Conservation (phyloP, 2,797 vertebrate genomes). For the Paratrypauchen microcephalus region DNA sequence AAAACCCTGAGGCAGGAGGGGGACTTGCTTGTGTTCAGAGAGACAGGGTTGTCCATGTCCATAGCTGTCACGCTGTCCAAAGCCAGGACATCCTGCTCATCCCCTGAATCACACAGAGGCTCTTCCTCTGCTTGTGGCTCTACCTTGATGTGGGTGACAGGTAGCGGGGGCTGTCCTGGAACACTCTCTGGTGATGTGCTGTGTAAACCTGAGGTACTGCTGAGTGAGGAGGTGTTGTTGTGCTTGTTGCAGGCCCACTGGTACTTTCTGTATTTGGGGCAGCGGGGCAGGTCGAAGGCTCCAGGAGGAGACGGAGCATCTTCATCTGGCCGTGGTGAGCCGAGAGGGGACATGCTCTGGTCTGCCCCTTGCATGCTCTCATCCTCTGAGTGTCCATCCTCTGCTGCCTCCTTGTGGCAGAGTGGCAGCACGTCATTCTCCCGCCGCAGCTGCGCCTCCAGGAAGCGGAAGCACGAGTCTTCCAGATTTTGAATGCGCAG, state of each 20-base stretch:
- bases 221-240: conserved; percentile 92
- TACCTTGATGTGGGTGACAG: conserved; percentile 87
- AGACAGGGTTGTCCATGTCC: conserved; percentile 84
- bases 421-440: conserved; percentile 88
- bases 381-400: conserved; percentile 84
- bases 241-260: conserved; percentile 98
- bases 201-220: conserved; percentile 99
- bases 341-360: conserved; percentile 80
- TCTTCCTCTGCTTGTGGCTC: conserved; percentile 91
- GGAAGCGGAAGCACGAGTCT: conserved; percentile 99
- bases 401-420: conserved; percentile 84
- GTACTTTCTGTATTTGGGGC: conserved; percentile 98
- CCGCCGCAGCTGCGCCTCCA: conserved; percentile 94
- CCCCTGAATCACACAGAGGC: conserved; percentile 89
- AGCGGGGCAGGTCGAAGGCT: conserved; percentile 84
- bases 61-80: conserved; percentile 85
- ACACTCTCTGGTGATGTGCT: conserved; percentile 90
- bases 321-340: conserved; percentile 80
- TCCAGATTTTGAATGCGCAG: conserved; percentile 99
- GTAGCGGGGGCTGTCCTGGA: conserved; percentile 52
- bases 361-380: conserved; percentile 87
- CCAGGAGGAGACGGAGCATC: conserved; percentile 78
- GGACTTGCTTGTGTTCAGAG: conserved; percentile 80
- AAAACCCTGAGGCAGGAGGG: conserved; percentile 89
- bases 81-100: conserved; percentile 86